phyloP scores from a whole-genome alignment of 2,888 invertebrate genomes.

The Atherix ibis region DNA sequence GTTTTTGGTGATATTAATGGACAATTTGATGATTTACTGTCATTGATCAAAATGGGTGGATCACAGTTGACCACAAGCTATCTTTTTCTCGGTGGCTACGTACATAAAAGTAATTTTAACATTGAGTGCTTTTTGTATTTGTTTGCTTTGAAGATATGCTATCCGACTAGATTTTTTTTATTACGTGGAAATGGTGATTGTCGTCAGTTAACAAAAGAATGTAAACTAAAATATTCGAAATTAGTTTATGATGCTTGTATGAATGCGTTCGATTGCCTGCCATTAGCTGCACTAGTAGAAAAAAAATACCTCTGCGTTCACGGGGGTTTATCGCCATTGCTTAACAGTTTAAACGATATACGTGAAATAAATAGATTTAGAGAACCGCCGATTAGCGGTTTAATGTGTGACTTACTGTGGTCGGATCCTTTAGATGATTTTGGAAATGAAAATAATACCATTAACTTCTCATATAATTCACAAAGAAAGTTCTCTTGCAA shows the following conservation, averaged over 20 bases:
- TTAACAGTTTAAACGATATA: conserved; percentile 93
- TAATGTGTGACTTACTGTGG: conserved; percentile 97
- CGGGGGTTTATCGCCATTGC: conserved; percentile 92
- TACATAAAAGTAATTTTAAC: conserved; percentile 80
- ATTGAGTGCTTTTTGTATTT: conserved; percentile 82
- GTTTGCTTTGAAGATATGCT: conserved; percentile 94
- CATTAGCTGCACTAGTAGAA: conserved; percentile 94
- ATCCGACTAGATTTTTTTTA: conserved; percentile 89
- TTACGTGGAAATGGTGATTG: conserved; percentile 97
- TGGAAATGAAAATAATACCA: conserved; percentile 82
- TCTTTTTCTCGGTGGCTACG: conserved; percentile 96
- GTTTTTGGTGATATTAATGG: conserved; percentile 98
- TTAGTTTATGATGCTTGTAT: conserved; percentile 95
- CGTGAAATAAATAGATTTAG: conserved; percentile 90
- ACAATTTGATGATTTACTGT: conserved; percentile 98
- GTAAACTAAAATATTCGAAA: conserved; percentile 97
- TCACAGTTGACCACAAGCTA: conserved; percentile 92
- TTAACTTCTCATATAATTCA: conserved; percentile 96
- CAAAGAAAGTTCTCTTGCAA: conserved; percentile 98
- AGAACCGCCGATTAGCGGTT: conserved; percentile 92
- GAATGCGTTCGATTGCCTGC: conserved; percentile 96
- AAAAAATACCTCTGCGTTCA: conserved; percentile 98
- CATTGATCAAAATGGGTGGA: conserved; percentile 95
- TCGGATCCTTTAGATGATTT: conserved; percentile 93
- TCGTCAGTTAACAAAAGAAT: conserved; percentile 97